Conservation (phyloP, 2,113 vertebrate species). For the Mirounga angustirostris region DNA sequence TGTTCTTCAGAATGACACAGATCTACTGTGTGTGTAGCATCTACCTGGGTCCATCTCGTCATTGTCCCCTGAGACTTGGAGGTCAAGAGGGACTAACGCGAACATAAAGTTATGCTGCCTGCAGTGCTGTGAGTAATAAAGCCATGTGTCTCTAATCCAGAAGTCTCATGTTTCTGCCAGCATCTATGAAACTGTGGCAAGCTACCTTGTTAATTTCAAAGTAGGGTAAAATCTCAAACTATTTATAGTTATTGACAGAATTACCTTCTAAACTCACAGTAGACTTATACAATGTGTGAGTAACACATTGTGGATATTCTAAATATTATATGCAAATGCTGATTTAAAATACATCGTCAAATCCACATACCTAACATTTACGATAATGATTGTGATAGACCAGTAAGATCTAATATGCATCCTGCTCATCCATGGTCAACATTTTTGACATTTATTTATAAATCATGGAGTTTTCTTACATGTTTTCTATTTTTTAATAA, state of each 20-base stretch:
- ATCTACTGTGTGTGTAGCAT: background rate
- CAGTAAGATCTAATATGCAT: background rate
- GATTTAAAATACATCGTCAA: slow-evolving; percentile 28
- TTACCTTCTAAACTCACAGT: background rate
- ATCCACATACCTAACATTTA: background rate
- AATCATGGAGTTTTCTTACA: background rate
- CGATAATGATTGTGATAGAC: background rate
- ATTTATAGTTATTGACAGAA: background rate
- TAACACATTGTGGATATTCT: background rate
- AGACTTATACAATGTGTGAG: background rate
- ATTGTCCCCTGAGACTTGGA: background rate
- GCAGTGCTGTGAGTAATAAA: background rate
- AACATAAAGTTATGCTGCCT: background rate
- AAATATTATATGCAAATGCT: background rate
- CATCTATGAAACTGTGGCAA: background rate
- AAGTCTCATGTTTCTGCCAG: background rate
- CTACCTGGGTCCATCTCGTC: background rate
- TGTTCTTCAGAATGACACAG: background rate
- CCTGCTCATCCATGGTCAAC: background rate
- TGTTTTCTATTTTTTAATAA: background rate
- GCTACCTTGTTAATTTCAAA: background rate
- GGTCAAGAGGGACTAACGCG: background rate
- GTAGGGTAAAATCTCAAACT: background rate
- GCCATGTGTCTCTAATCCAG: too few species aligned
- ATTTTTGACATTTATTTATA: background rate